phyloP scores from a whole-genome alignment of 2,888 invertebrate species.

The Hermaeophaga mercurialis region DNA sequence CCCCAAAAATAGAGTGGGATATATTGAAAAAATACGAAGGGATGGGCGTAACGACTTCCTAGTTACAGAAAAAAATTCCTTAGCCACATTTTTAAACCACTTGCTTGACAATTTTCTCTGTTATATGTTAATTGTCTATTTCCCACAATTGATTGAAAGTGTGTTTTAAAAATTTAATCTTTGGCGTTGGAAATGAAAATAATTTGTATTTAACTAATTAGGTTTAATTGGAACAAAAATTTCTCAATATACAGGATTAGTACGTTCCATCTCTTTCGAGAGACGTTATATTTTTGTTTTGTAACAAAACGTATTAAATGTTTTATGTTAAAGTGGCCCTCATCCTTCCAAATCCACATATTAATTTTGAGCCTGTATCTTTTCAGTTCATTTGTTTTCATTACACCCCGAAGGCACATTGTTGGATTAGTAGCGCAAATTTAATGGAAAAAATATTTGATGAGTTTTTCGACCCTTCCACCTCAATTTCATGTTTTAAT shows the following conservation, averaged over 20 bases:
- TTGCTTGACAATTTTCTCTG: too few relatives aligned
- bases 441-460: constrained; percentile 7
- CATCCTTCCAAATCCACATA: constrained; percentile 7
- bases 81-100: too few relatives aligned
- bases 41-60: too few relatives aligned
- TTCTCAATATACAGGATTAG: neutral
- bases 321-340: constrained; percentile 11
- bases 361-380: constrained; percentile 10
- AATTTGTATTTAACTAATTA: too few relatives aligned
- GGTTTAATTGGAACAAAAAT: too few relatives aligned
- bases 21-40: too few relatives aligned
- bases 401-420: constrained; percentile 8
- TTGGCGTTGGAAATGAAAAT: too few relatives aligned
- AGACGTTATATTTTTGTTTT: constrained; percentile 1
- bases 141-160: too few relatives aligned
- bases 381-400: constrained; percentile 17
- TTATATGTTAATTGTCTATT: too few relatives aligned
- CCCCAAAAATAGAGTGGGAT: too few relatives aligned
- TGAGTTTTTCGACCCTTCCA: neutral
- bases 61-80: too few relatives aligned
- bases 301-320: constrained; percentile 5
- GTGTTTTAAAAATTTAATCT: too few relatives aligned
- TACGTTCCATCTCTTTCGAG: neutral
- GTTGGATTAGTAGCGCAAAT: constrained; percentile 12
- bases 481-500: neutral